Base-by-base conservation (phyloP, 2,797 vertebrate species). In the Arrhamphus sclerolepis region DNA sequence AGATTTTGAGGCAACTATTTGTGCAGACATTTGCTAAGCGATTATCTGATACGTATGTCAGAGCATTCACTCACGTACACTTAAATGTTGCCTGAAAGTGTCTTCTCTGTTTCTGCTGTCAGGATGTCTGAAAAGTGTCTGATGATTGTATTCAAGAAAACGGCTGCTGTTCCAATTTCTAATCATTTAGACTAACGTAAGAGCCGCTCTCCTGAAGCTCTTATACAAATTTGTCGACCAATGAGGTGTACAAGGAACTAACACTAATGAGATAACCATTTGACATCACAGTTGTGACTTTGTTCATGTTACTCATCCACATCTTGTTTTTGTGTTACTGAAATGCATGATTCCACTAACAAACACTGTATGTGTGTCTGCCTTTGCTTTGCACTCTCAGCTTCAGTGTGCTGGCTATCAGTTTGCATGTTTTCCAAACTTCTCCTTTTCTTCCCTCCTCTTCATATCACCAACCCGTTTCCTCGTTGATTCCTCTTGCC, bases 401-500 rank as follows among this genome's bases (percentile, higher is more conserved):
- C 47, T 56, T 56, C 48, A 20, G 4, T 51, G 44, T 46, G 56
- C 75, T 42, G 62, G 72, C 62, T 69, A 58, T 38, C 41, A 46
- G 56, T 66, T 44, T 57, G 85, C 87, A 87, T 75, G 81, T 42
- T 71, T 58, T 49, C 43, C 19, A 29, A 7, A 26, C 41, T 61
- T 68, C 72, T 42, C 56, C 49, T 72, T 70, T 47, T 47, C 29
- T 42, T 39, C 26, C 31, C 29, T 39, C 44, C 31, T 16, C 49
- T 56, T 19, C 73, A 52, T 48, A 56, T 78, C 49, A 84, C 82
- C 92, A 90, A 92, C 84, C 64, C 54, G 40, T 62, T 41, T 70
- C 71, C 56, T 70, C 79, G 64, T 76, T 78, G n/a, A 84, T 80
- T 66, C 63, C 34, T 66, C 49, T 86, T 88, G 89, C 87, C 92